A percentile compares a stretch with the other conserved stretches of the same genome.
These are phyloP conservation scores for Athrips mouffetella DNA, from an alignment of 2,888 invertebrate genomes.

Conservation along the genomic window DNA sequence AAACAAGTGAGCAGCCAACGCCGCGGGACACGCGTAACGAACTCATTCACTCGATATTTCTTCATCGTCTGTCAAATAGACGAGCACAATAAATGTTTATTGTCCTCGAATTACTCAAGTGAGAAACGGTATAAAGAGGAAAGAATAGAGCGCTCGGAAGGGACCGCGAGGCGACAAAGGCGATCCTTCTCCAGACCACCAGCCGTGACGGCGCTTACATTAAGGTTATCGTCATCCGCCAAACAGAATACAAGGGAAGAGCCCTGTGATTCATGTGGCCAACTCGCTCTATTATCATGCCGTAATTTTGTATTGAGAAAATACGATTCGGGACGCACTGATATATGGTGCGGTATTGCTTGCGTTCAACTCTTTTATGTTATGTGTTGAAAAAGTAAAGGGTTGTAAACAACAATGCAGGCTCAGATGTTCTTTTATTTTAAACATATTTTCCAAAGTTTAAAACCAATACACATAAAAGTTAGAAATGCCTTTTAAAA, in stretches of 20 bases:
- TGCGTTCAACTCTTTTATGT: constrained; percentile 13
- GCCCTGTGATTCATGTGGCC: constrained; percentile 64
- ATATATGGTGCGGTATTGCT: constrained; percentile 35
- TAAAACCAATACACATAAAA: no score
- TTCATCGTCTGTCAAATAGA: constrained; percentile 74
- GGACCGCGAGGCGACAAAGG: constrained; percentile 73
- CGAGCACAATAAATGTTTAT: constrained; percentile 76
- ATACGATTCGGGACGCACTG: constrained; percentile 40
- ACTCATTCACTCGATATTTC: constrained; percentile 68
- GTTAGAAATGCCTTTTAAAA: no score
- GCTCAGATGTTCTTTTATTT: no score
- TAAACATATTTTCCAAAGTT: no score
- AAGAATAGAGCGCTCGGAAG: constrained; percentile 70
- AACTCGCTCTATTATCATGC: constrained; percentile 58
- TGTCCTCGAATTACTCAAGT: constrained; percentile 76
- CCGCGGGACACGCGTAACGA: constrained; percentile 50
- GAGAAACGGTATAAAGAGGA: constrained; percentile 74
- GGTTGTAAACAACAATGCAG: no score
- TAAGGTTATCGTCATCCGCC: constrained; percentile 76
- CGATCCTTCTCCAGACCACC: constrained; percentile 65
- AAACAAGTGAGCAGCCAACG: constrained; percentile 42
- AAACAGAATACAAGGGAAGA: constrained; percentile 50
- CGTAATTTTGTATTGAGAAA: constrained; percentile 56
- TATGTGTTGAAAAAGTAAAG: no score
- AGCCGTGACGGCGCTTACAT: constrained; percentile 65